These are phyloP conservation scores for Xenopus borealis DNA, from an alignment of 2,113 vertebrate species.

Conservation along the genomic window DNA sequence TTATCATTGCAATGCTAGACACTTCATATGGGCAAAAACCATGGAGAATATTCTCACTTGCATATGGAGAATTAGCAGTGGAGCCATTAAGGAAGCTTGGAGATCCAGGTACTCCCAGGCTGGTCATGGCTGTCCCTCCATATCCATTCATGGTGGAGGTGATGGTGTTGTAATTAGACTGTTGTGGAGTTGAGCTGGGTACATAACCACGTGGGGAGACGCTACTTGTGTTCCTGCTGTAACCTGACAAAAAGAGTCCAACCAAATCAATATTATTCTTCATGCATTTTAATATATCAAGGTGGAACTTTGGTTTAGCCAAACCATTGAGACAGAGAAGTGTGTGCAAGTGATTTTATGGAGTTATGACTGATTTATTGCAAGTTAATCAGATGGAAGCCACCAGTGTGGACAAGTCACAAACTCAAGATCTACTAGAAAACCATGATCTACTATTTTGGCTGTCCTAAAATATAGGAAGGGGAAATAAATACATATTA, in stretches of 20 bases:
- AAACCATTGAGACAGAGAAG: too few relatives aligned
- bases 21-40: not conserved
- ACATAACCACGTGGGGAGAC: slow-evolving; percentile 82
- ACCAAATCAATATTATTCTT: not conserved
- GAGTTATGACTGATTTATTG: too few relatives aligned
- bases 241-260: slow-evolving; percentile 65
- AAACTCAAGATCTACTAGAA: too few relatives aligned
- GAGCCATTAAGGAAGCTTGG: slow-evolving; percentile 94
- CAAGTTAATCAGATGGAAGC: too few relatives aligned
- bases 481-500: too few relatives aligned
- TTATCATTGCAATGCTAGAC: not conserved
- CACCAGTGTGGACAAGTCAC: too few relatives aligned
- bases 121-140: slow-evolving; percentile 73
- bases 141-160: slow-evolving; percentile 84
- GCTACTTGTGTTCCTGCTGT: slow-evolving; percentile 84
- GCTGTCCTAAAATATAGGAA: too few relatives aligned
- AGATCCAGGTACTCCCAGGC: slow-evolving; percentile 87
- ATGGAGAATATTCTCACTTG: slow-evolving; percentile 75
- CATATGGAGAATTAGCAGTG: slow-evolving; percentile 88
- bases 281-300: too few relatives aligned
- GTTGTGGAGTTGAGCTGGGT: slow-evolving; percentile 88
- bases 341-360: too few relatives aligned
- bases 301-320: too few relatives aligned
- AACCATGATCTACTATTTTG: too few relatives aligned
- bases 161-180: slow-evolving; percentile 81